These are phyloP conservation scores for Trissoscelio sp. DNA, from an alignment of 2,888 invertebrate species.

Conservation along the genomic window DNA sequence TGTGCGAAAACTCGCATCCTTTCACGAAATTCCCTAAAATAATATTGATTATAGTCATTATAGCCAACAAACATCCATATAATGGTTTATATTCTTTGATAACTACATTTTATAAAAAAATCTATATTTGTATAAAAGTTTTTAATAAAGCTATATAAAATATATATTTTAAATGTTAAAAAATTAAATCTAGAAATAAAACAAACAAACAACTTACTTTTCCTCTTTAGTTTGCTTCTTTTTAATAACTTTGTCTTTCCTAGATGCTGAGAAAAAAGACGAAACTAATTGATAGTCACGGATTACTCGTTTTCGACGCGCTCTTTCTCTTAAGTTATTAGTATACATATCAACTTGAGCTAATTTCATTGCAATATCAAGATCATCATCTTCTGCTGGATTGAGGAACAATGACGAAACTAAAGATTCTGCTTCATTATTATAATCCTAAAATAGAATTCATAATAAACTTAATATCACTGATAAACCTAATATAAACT, in stretches of 20 bases:
- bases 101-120: no score
- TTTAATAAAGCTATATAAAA: no score
- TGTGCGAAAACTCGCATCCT: slow-evolving; percentile 93
- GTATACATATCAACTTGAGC: slow-evolving; percentile 97
- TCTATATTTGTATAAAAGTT: no score
- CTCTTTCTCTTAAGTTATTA: slow-evolving; percentile 92
- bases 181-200: no score
- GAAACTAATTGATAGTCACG: slow-evolving; percentile 95
- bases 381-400: slow-evolving; percentile 93
- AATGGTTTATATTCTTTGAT: background rate
- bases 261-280: slow-evolving; percentile 90
- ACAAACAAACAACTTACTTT: slow-evolving; percentile 85
- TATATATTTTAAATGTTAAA: no score
- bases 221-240: slow-evolving; percentile 91
- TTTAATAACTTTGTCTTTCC: slow-evolving; percentile 85
- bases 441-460: slow-evolving; percentile 89
- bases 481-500: no score
- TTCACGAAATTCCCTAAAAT: slow-evolving; percentile 90
- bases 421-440: slow-evolving; percentile 95
- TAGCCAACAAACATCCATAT: no score
- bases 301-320: slow-evolving; percentile 94
- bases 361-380: slow-evolving; percentile 94
- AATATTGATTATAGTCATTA: background rate
- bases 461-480: background rate
- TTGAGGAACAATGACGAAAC: slow-evolving; percentile 93